Base-by-base conservation (phyloP, 2,888 invertebrate genomes). In the Drosophila diplacantha region DNA sequence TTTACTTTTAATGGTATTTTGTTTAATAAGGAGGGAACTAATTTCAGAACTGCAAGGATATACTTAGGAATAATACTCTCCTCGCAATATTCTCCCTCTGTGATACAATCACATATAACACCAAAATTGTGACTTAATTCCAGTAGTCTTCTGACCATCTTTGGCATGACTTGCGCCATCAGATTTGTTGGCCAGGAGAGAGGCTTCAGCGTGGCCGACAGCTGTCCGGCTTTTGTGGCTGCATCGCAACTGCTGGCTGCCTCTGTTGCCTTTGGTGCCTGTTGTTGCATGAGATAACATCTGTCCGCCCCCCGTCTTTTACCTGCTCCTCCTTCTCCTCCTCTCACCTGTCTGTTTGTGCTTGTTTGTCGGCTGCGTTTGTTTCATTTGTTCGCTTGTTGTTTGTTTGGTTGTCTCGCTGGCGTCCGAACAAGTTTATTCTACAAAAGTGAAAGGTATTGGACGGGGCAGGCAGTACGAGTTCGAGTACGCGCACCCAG, bases 381-480 rank as follows among this genome's bases (percentile, higher is more conserved):
- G 52, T 46, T 46, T 46, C 44, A 31, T 29, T 46, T 46, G 44
- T 37, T 57, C 56, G 66, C 31, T 46, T 63, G 44, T 51, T 54
- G 50, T 34, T 44, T 52, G 60, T 20, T 14, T 8, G 39, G 14
- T 20, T 39, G 39, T 39, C 39, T 39, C 39, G 39, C 62, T 69
- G 66, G 60, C 35, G 61, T 51, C 52, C 79, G 75, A 78, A 78
- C 78, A 73, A 81, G 78, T 78, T 78, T 78, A 78, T 78, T 78
- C 78, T 78, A 81, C 71, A 80, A 80, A 80, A 80, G 80, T 80
- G 80, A 80, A 80, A 80, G 80, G 80, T 72, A 61, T 71, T 55
- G 55, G 66, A 55, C 61, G 62, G 49, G 63, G 63, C 53, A 57
- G 50, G 59, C 59, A 11, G 41, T 41, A 16, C 12, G 26, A 26